phyloP scores from a whole-genome alignment of 2,888 invertebrate genomes.

The Leptopterna dolabrata region DNA sequence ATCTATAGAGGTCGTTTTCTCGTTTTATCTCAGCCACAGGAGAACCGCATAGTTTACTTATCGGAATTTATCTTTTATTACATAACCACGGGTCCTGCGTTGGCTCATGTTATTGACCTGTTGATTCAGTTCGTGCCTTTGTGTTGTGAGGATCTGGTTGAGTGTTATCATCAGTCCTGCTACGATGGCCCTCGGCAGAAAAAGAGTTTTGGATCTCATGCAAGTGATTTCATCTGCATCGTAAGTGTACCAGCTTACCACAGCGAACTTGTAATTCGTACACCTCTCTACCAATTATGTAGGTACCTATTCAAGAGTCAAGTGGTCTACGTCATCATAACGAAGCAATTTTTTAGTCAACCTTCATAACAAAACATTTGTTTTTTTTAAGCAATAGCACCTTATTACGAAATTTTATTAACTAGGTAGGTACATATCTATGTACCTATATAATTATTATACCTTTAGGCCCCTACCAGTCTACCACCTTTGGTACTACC shows the following conservation, averaged over 20 bases:
- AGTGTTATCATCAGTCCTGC: neutral
- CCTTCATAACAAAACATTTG: too few species aligned
- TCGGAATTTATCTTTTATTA: neutral
- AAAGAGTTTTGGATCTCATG: constrained; percentile 74
- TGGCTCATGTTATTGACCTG: neutral
- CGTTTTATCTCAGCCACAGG: too few species aligned
- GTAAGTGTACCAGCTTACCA: constrained; percentile 66
- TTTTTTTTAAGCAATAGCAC: too few species aligned
- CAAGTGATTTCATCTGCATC: constrained; percentile 75
- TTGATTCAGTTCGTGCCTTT: neutral
- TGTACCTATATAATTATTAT: too few species aligned
- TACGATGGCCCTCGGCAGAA: constrained; percentile 69
- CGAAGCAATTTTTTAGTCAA: too few species aligned
- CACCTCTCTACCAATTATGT: neutral
- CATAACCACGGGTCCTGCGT: neutral
- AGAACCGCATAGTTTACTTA: too few species aligned
- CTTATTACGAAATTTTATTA: too few species aligned
- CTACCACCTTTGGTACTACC: too few species aligned
- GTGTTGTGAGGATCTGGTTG: neutral
- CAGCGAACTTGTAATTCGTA: constrained; percentile 25
- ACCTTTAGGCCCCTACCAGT: too few species aligned
- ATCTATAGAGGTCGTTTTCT: neutral
- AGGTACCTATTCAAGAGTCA: too few species aligned
- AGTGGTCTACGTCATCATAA: too few species aligned
- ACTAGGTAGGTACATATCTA: too few species aligned